These are phyloP conservation scores for Varanus komodoensis DNA, from an alignment of 2,113 vertebrate species.

Conservation along the genomic window DNA sequence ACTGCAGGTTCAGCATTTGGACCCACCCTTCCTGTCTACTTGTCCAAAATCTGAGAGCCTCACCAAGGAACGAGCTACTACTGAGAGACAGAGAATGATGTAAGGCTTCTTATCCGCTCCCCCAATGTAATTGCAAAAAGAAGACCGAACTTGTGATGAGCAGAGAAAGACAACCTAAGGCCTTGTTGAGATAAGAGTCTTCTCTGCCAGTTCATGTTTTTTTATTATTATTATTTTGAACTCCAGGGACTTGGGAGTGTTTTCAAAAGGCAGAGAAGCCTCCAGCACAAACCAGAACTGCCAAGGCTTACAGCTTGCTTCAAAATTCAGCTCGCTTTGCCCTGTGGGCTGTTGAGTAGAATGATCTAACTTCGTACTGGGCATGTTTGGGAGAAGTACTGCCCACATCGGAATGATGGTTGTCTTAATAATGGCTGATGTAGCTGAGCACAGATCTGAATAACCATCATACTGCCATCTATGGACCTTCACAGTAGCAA, in stretches of 20 bases:
- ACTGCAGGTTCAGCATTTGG: conserved; percentile 67
- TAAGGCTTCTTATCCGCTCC: background rate
- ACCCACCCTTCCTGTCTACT: conserved; percentile 57
- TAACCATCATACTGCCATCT: background rate
- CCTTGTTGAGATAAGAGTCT: background rate
- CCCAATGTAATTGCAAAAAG: background rate
- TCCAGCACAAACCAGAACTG: background rate
- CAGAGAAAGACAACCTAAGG: background rate
- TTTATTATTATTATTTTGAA: background rate
- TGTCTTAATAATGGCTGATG: background rate
- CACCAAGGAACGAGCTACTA: conserved; percentile 68
- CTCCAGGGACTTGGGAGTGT: background rate
- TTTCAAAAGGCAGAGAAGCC: background rate
- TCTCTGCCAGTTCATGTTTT: background rate
- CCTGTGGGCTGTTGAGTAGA: background rate
- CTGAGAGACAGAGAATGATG: conserved; percentile 46
- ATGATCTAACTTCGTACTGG: background rate
- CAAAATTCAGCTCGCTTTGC: background rate
- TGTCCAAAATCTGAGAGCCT: conserved; percentile 62
- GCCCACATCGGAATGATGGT: background rate
- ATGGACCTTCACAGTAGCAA: background rate
- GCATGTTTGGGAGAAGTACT: background rate
- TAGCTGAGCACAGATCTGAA: background rate
- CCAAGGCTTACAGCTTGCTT: background rate
- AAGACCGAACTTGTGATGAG: too few species aligned